Evolutionary conservation across 2,888 invertebrate species (phyloP).

Genomic region (Dryobotodes eremita): DNA sequence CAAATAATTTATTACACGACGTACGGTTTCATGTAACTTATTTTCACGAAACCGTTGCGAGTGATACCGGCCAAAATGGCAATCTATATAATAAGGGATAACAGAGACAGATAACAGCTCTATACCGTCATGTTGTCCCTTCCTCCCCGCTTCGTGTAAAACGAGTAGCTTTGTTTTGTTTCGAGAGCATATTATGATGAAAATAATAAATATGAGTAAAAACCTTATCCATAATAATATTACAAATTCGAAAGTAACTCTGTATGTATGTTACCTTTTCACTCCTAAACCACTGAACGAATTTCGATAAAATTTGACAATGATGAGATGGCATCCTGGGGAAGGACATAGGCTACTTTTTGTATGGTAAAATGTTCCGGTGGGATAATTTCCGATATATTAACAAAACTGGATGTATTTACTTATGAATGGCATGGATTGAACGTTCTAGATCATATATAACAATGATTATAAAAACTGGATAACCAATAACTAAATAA

Average conservation of each 20-base stretch:
- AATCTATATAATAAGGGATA: conserved; percentile 60
- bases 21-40: conserved; percentile 42
- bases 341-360: too few species aligned
- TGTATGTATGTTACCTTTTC: too few species aligned
- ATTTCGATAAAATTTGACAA: too few species aligned
- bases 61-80: conserved; percentile 50
- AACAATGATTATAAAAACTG: background rate
- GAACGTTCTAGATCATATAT: background rate
- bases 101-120: conserved; percentile 57
- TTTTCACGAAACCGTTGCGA: conserved; percentile 38
- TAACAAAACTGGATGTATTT: background rate
- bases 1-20: conserved; percentile 53
- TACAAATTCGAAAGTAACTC: too few species aligned
- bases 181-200: too few species aligned
- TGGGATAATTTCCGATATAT: too few species aligned
- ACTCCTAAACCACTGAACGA: too few species aligned
- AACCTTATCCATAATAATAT: too few species aligned
- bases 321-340: too few species aligned
- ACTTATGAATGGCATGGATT: background rate
- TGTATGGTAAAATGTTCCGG: too few species aligned
- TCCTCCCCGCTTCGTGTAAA: conserved; percentile 35
- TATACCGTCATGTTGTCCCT: conserved; percentile 58
- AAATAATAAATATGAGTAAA: too few species aligned
- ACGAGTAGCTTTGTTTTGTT: conserved; percentile 32
- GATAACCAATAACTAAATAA: background rate